A percentile compares a stretch with the other conserved stretches of the same genome.
These are phyloP conservation scores for Asarcornis scutulata DNA, from an alignment of 2,113 vertebrate species.

Conservation along the genomic window DNA sequence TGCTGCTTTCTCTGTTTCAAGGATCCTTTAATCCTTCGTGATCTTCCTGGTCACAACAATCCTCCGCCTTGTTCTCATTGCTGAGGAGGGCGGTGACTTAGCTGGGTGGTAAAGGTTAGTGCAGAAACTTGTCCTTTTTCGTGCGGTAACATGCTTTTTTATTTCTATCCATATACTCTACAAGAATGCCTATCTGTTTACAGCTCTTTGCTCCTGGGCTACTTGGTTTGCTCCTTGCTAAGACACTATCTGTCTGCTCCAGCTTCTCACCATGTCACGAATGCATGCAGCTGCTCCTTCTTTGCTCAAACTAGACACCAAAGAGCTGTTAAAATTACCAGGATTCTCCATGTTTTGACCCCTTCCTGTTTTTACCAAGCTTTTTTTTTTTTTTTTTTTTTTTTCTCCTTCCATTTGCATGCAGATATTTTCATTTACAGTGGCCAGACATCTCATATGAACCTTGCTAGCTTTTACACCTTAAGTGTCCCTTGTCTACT, in stretches of 20 bases:
- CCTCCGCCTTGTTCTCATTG: not conserved
- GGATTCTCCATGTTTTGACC: not conserved
- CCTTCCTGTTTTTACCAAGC: not conserved
- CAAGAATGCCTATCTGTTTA: not conserved
- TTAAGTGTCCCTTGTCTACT: not conserved
- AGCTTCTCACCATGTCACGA: rapidly evolving
- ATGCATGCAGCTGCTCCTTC: rapidly evolving
- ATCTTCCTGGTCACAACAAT: not conserved
- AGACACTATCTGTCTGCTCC: not conserved
- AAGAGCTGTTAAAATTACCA: not conserved
- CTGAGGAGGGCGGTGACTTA: not conserved
- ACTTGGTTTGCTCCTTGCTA: not conserved
- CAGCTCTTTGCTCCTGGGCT: not conserved
- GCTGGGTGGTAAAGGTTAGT: not conserved
- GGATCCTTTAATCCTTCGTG: not conserved
- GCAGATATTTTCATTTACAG: not conserved
- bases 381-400: not conserved
- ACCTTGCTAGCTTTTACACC: not conserved
- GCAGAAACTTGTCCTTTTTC: not conserved
- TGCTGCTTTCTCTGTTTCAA: not conserved
- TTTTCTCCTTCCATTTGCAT: not conserved
- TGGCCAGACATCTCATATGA: not conserved
- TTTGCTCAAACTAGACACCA: not conserved
- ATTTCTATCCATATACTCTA: rapidly evolving
- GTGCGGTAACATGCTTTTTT: not conserved